phyloP scores from a whole-genome alignment of 2,113 vertebrate species.

The Clarias batrachus region DNA sequence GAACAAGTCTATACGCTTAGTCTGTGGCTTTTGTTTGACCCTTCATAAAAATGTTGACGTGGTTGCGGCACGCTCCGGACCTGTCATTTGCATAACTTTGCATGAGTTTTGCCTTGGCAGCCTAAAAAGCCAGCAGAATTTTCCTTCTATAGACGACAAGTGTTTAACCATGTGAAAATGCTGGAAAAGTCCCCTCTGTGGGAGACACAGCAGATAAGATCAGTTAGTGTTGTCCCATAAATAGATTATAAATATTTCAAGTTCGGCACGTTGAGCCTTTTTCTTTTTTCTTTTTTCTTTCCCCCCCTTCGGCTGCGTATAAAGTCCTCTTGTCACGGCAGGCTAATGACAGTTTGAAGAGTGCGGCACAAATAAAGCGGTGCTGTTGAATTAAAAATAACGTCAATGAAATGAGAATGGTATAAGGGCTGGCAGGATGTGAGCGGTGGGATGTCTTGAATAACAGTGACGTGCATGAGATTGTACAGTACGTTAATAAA shows the following conservation, averaged over 20 bases:
- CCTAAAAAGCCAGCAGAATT: conserved; percentile 6
- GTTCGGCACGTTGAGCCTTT: not conserved
- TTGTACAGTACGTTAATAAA: conserved; percentile 1
- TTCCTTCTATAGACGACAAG: conserved; percentile 30
- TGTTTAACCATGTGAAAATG: conserved; percentile 35
- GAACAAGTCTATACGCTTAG: conserved; percentile 31
- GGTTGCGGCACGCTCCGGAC: conserved; percentile 46
- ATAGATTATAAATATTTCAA: conserved; percentile 23
- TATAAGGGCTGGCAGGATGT: not conserved
- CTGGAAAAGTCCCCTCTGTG: conserved; percentile 37
- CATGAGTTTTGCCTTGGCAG: conserved; percentile 60
- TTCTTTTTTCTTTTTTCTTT: not conserved
- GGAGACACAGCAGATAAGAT: conserved; percentile 2
- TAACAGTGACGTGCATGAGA: not conserved
- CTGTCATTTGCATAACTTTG: conserved; percentile 69
- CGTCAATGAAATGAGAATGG: not conserved
- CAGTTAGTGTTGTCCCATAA: conserved; percentile 20
- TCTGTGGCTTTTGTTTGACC: conserved; percentile 47
- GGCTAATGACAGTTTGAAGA: conserved; percentile 2
- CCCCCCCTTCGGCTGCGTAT: not conserved
- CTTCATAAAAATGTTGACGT: conserved; percentile 52
- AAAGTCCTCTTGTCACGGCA: not conserved
- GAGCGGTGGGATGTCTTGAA: not conserved
- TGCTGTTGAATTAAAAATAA: not conserved
- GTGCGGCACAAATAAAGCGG: not conserved